phyloP scores from a whole-genome alignment of 2,113 vertebrate genomes.

The Mixornis gularis region DNA sequence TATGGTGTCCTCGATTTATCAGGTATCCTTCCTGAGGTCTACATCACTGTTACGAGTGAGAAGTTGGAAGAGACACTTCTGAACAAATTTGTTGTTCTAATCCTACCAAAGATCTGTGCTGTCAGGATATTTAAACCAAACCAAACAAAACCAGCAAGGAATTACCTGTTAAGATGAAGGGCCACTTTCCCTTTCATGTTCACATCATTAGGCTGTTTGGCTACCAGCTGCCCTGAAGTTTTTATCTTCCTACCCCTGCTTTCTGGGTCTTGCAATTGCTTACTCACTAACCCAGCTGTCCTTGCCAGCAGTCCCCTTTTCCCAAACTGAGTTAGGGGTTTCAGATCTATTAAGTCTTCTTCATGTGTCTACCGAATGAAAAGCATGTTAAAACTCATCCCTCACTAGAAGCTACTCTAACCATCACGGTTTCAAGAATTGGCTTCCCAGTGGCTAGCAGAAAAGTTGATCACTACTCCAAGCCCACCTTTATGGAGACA shows the following conservation, averaged over 20 bases:
- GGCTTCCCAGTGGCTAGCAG: neutral
- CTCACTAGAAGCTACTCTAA: neutral
- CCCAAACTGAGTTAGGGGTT: neutral
- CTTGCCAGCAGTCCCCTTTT: neutral
- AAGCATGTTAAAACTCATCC: neutral
- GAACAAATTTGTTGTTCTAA: neutral
- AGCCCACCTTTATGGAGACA: neutral
- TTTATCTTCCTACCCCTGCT: neutral
- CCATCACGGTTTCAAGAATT: neutral
- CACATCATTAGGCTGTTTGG: neutral
- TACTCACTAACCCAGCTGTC: neutral
- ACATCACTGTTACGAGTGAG: neutral
- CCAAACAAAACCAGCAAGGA: neutral
- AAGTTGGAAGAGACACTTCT: neutral
- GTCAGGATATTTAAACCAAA: neutral
- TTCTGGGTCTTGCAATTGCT: neutral
- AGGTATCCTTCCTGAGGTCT: neutral
- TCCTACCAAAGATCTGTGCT: neutral
- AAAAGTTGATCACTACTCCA: neutral
- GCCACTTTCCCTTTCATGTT: neutral
- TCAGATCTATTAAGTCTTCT: neutral
- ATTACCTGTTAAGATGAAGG: constrained; percentile 13
- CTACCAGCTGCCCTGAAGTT: neutral
- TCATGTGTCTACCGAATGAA: neutral
- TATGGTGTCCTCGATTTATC: neutral